Percentiles rank a stretch among this genome's conserved stretches.
Conservation (phyloP, 1,140 invertebrate genomes). For the Aphaenogaster rudis region DNA sequence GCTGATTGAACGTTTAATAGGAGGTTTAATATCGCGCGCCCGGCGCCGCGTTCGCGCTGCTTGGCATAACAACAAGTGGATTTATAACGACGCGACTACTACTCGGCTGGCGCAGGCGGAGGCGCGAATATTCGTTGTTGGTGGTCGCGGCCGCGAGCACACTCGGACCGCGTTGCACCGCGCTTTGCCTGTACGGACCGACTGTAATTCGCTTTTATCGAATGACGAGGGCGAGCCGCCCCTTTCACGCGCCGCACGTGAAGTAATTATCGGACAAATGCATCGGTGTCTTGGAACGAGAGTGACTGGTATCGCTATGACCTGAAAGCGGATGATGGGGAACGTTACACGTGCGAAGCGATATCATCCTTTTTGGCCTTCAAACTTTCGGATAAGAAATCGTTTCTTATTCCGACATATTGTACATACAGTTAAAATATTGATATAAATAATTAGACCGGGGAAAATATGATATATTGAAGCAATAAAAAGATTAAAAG, state of each 20-base stretch:
- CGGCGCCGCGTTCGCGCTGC: constrained; percentile 37
- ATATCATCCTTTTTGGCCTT: neutral
- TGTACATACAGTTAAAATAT: neutral
- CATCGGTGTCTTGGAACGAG: constrained; percentile 5
- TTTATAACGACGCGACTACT: constrained; percentile 51
- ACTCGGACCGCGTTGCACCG: neutral
- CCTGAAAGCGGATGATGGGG: neutral
- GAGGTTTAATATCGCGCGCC: constrained; percentile 59
- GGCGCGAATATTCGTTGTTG: constrained; percentile 43
- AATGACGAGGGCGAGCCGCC: constrained; percentile 15
- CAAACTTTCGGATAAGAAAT: neutral
- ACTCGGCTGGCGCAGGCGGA: constrained; percentile 20
- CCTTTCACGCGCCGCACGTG: constrained; percentile 12
- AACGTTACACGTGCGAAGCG: neutral
- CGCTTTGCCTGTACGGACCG: constrained; percentile 22
- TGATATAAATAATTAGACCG: neutral
- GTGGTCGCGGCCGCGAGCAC: constrained; percentile 30
- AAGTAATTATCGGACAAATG: constrained; percentile 35
- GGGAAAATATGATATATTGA: neutral
- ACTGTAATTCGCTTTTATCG: constrained; percentile 56
- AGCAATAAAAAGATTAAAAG: neutral
- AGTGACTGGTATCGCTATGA: neutral
- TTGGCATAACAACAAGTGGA: constrained; percentile 65
- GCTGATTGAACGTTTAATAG: constrained; percentile 65
- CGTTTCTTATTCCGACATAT: neutral